Base-by-base conservation (phyloP, 2,797 vertebrate genomes). In the Antennarius maculatus region DNA sequence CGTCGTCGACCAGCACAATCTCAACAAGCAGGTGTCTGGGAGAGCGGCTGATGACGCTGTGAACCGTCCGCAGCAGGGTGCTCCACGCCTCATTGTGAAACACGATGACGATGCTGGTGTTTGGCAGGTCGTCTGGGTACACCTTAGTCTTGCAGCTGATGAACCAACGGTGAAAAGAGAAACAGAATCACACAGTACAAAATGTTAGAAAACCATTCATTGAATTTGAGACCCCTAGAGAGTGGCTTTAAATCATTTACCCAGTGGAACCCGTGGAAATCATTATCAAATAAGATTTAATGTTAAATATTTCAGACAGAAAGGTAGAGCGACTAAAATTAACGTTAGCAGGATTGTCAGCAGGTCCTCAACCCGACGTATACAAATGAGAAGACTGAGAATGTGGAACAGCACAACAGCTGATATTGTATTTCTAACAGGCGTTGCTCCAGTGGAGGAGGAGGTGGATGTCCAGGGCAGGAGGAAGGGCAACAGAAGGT, bases 11-110 rank as follows among this genome's bases (percentile, higher is more conserved):
- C 16, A 99, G 93, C 39, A 99, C 85, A 55, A 99, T 91, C 80
- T 99, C 97, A 3, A 94, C 83, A 0, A 99, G 93, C 61, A 99
- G 88, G 78, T 93, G 94, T 61, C 89, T 93, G 1, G 97, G 96
- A 0, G 97, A 98, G 62, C 97, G 95, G 79, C 88, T 94, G 73
- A 99, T 95, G 37, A 95, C 96, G 8, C 97, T 99, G 88, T 96
- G 95, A 23, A 99, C 91, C 0, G 97, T 99, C 10, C 97, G 92
- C 17, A 99, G 94, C 61, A 99, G 89, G 0, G 97, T 99, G 82
- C 97, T 99, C 97, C 97, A 99, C 0, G 97, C 97, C 81, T 99
- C 97, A n/a, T 99, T 99, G 91, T 99, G 97, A 78, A 99, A 99
- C 60, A 99, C 97, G 16, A 99, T 97, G 42, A 99, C 97, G 2